A percentile compares a stretch with the other conserved stretches of the same genome.
Conservation (phyloP, 2,888 invertebrate genomes). For the Agrypnus murinus region DNA sequence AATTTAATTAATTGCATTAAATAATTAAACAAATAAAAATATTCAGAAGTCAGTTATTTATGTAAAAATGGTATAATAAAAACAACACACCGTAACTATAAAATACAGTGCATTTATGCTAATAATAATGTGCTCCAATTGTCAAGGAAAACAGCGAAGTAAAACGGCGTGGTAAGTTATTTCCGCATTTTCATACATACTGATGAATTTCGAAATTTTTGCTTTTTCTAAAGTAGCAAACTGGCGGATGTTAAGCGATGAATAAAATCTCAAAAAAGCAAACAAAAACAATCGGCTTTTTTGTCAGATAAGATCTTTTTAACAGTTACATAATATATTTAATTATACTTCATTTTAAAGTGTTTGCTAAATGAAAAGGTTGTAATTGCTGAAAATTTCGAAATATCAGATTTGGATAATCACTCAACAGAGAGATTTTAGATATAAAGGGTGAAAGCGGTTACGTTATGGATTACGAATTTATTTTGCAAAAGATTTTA, state of each 20-base stretch:
- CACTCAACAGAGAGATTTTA: too few species aligned
- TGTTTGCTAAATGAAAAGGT: not conserved
- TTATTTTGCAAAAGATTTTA: too few species aligned
- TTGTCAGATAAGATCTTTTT: slow-evolving; percentile 3
- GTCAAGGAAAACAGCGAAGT: slow-evolving; percentile 63
- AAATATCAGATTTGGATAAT: too few species aligned
- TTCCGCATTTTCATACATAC: slow-evolving; percentile 44
- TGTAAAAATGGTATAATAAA: slow-evolving; percentile 40
- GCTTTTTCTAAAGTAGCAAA: too few species aligned
- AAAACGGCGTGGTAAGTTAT: slow-evolving; percentile 63
- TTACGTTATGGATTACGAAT: too few species aligned
- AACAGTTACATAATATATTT: not conserved
- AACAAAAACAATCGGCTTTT: slow-evolving; percentile 1
- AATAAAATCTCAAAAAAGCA: slow-evolving; percentile 24
- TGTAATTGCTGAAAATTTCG: not conserved
- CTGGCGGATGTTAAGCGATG: slow-evolving; percentile 9
- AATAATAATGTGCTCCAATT: slow-evolving; percentile 67
- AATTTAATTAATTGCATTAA: not conserved
- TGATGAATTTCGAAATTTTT: slow-evolving; percentile 41
- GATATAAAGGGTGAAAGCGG: too few species aligned
- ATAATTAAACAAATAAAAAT: slow-evolving; percentile 3
- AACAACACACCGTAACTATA: slow-evolving; percentile 49
- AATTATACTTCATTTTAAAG: not conserved
- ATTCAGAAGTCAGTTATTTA: not conserved
- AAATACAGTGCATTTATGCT: slow-evolving; percentile 53